A percentile compares a stretch with the other conserved stretches of the same genome.
These are phyloP conservation scores for Ptychobarbus kaznakovi DNA, from an alignment of 2,797 vertebrate species.

Conservation along the genomic window DNA sequence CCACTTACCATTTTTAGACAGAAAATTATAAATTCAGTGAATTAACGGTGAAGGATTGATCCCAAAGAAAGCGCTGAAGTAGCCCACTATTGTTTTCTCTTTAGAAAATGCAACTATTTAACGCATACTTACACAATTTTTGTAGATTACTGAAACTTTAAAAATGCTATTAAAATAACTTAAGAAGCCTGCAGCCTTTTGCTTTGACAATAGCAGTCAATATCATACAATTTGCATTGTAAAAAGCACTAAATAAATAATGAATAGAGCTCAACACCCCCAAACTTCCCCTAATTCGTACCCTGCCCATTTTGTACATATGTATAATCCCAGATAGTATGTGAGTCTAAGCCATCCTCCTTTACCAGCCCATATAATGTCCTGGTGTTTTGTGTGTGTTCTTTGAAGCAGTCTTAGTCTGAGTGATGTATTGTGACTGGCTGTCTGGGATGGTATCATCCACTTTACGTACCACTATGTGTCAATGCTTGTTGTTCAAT, in stretches of 20 bases:
- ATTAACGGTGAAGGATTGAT: no score
- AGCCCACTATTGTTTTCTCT: neutral
- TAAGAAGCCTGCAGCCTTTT: neutral
- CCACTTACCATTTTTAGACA: no score
- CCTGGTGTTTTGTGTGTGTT: conserved; percentile 26
- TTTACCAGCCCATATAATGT: conserved; percentile 21
- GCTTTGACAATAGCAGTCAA: no score
- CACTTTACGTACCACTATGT: conserved; percentile 53
- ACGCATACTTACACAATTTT: neutral
- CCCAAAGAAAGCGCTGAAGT: neutral
- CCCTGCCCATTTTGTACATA: conserved; percentile 1
- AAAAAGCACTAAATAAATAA: no score
- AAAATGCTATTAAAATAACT: neutral
- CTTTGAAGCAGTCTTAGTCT: conserved; percentile 22
- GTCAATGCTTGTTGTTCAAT: conserved; percentile 41
- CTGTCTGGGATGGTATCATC: conserved; percentile 55
- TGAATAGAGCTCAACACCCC: neutral
- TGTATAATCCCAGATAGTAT: conserved; percentile 5
- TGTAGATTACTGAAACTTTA: neutral
- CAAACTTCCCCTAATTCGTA: neutral
- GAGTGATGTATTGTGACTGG: conserved; percentile 46
- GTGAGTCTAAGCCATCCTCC: conserved; percentile 13
- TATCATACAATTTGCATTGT: no score
- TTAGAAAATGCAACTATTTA: neutral
- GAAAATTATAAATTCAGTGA: no score